These are phyloP conservation scores for Drosophila picticornis DNA, from an alignment of 2,888 invertebrate species.

Conservation along the genomic window DNA sequence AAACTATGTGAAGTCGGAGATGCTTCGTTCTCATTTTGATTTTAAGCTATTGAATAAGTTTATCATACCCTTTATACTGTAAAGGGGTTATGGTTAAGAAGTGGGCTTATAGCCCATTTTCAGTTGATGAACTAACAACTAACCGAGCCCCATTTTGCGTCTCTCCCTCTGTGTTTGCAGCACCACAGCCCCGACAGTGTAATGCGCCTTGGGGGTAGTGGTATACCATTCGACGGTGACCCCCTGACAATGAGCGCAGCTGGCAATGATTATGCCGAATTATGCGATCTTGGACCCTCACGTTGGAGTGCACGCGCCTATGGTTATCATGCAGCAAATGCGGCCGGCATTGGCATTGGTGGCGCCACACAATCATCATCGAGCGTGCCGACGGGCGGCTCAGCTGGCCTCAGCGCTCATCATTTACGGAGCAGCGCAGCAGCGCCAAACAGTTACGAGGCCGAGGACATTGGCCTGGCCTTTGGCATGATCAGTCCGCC, in stretches of 20 bases:
- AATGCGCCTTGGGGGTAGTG: constrained; percentile 84
- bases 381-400: constrained; percentile 82
- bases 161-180: background rate
- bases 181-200: constrained; percentile 78
- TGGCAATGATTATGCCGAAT: constrained; percentile 86
- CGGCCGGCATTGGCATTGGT: constrained; percentile 66
- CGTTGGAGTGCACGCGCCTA: constrained; percentile 85
- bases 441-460: constrained; percentile 85
- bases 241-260: constrained; percentile 86
- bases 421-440: constrained; percentile 78
- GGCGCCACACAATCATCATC: constrained; percentile 79
- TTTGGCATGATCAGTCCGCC: constrained; percentile 83
- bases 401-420: constrained; percentile 81
- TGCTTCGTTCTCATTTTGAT: background rate
- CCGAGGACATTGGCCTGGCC: constrained; percentile 84
- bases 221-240: constrained; percentile 84
- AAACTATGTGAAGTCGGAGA: background rate
- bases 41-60: background rate
- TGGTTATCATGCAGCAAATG: constrained; percentile 80
- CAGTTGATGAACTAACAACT: constrained; percentile 35
- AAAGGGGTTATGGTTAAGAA: background rate
- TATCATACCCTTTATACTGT: background rate
- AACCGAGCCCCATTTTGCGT: constrained; percentile 11
- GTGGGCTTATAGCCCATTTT: constrained; percentile 23
- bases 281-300: constrained; percentile 86